Evolutionary conservation across 2,797 vertebrate genomes (phyloP), one percentile per base, ranked within the genome.

Genomic region (Myotis daubentonii): DNA sequence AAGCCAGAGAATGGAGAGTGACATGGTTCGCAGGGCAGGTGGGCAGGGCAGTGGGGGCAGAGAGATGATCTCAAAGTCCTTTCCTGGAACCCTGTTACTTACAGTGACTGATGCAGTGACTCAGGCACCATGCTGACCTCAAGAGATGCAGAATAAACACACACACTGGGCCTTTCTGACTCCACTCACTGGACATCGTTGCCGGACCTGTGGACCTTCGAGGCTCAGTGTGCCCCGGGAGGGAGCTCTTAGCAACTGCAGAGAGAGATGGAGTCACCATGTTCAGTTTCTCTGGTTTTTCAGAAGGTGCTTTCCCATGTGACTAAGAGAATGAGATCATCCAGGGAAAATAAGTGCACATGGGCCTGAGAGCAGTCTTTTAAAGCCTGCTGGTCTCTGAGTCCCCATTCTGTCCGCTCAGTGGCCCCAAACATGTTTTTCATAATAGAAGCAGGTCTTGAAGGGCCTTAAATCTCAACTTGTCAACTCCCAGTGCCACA

Each of bases 251-350:
- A n/a, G 53, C 90, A 92, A 60, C 66, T 71, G 66, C 68, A 66
- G 47, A 86, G 83, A 84, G 70, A 12, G 53, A 82, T 6, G 8
- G 82, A 86, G 90, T 92, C 92, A 11, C 88, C 68, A 51, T 87
- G 70, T 94, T 95, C 93, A 75, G 81, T 38, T 28, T 38, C 33
- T 53, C 79, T 80, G 78, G 30, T 68, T 76, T 87, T 89, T 81
- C 81, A 93, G 96, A 93, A 96, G 72, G 57, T 89, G 9, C 30
- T 97, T 97, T 97, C 85, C 36, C 81, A 1, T 83, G 33, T 96
- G 78, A 75, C 88, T 95, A 89, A 92, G 83, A 94, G 92, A 89
- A 93, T 93, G 71, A 96, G 84, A 55, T 95, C 93, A 97, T 20
- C 53, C n/a, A 70, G 23, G 79, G 72, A 92, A 96, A 75, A 83